A percentile compares a stretch with the other conserved stretches of the same genome.
These are phyloP conservation scores for Oreamnos americanus DNA, from an alignment of 2,113 vertebrate genomes.

Conservation along the genomic window DNA sequence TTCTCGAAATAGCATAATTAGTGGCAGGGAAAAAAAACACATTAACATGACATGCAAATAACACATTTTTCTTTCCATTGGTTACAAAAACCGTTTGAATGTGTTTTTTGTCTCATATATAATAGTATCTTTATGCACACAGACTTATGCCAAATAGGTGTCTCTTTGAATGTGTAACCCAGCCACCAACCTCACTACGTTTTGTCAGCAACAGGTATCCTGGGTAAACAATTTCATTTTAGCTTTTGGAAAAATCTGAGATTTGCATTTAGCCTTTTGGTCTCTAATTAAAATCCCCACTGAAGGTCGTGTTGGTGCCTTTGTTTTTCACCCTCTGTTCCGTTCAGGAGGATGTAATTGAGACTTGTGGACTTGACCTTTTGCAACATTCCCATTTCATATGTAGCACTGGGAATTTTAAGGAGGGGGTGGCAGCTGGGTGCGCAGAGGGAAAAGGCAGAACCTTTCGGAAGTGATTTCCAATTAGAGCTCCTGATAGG, in stretches of 20 bases:
- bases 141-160: accelerated
- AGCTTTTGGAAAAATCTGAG: not conserved
- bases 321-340: not conserved
- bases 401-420: not conserved
- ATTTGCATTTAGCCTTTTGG: not conserved
- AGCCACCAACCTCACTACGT: not conserved
- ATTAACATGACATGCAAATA: slow-evolving; percentile 57
- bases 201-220: not conserved
- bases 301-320: not conserved
- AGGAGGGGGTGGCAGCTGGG: not conserved
- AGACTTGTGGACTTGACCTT: not conserved
- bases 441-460: not conserved
- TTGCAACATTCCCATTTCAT: not conserved
- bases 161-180: accelerated
- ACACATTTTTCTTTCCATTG: slow-evolving; percentile 48
- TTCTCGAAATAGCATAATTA: slow-evolving; percentile 69
- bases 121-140: accelerated
- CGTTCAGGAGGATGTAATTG: slow-evolving; percentile 4
- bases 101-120: not conserved
- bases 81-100: not conserved
- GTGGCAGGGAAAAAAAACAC: not conserved
- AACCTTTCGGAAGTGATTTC: slow-evolving; percentile 32
- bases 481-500: slow-evolving; percentile 37
- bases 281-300: not conserved
- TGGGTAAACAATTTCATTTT: not conserved